phyloP scores from a whole-genome alignment of 2,113 vertebrate species.

The Paraplagusia blochii region DNA sequence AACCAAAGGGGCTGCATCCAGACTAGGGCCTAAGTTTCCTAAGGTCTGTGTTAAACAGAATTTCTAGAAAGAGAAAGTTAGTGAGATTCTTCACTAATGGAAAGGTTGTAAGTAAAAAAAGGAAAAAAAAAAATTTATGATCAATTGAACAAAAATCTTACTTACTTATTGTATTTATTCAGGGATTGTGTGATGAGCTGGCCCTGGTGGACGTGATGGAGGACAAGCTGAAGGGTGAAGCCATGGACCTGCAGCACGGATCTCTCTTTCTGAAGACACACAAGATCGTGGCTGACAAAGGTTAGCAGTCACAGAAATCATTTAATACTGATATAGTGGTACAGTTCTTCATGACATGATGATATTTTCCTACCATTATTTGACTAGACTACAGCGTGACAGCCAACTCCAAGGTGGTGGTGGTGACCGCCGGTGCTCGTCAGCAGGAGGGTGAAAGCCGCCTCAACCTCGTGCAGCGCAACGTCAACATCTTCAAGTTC shows the following conservation, averaged over 20 bases:
- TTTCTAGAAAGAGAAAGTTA: no score
- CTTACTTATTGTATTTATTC: conserved; percentile 20
- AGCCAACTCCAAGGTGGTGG: conserved; percentile 92
- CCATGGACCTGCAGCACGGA: conserved; percentile 95
- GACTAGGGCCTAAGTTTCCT: no score
- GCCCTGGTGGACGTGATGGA: conserved; percentile 97
- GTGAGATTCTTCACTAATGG: no score
- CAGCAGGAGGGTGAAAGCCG: conserved; percentile 98
- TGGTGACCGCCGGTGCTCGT: conserved; percentile 94
- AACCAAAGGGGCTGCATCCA: no score
- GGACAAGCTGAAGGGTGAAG: conserved; percentile 96
- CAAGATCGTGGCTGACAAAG: conserved; percentile 96
- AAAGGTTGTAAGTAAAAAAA: no score
- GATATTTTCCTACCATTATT: background rate
- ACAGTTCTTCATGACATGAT: background rate
- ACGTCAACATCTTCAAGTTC: conserved; percentile 98
- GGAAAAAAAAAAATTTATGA: no score
- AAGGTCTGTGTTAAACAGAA: no score
- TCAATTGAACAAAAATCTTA: no score
- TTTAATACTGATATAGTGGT: background rate
- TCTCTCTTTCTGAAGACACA: conserved; percentile 95
- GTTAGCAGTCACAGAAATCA: conserved; percentile 52
- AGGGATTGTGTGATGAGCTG: conserved; percentile 95
- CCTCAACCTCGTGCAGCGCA: conserved; percentile 96
- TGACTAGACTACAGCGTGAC: conserved; percentile 90